Evolutionary conservation across 2,113 vertebrate genomes (phyloP).

Genomic region (Sphaerodactylus townsendi): DNA sequence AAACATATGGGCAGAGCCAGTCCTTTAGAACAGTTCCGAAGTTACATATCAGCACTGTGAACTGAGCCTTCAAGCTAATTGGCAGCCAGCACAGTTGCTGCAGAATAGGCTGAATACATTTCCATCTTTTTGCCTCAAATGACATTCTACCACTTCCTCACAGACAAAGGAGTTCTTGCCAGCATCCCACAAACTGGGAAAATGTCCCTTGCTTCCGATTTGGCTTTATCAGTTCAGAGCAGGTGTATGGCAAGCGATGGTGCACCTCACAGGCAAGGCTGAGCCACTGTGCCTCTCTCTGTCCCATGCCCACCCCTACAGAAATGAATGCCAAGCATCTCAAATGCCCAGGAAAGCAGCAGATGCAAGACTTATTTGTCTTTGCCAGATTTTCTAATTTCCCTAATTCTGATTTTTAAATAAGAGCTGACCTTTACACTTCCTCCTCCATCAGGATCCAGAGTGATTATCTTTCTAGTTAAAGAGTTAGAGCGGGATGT

Average conservation of each 20-base stretch:
- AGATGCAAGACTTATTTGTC: slow-evolving; percentile 25
- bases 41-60: too few relatives aligned
- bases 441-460: slow-evolving; percentile 25
- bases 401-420: slow-evolving; percentile 45
- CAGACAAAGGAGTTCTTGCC: neutral
- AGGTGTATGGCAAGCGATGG: neutral
- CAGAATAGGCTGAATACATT: neutral
- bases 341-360: slow-evolving; percentile 8
- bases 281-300: neutral
- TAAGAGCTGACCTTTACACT: slow-evolving; percentile 27
- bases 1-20: too few relatives aligned
- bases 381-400: slow-evolving; percentile 34
- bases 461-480: slow-evolving; percentile 65
- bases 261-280: neutral
- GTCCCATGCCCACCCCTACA: neutral
- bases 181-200: neutral
- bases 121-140: neutral
- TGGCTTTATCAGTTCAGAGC: neutral
- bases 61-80: too few relatives aligned
- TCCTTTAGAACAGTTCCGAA: neutral
- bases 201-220: neutral
- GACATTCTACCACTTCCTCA: neutral
- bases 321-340: neutral
- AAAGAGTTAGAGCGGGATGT: slow-evolving; percentile 51
- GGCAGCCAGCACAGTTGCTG: neutral